Evolutionary conservation across 2,888 invertebrate genomes (phyloP).

Genomic region (Ochropleura plecta): DNA sequence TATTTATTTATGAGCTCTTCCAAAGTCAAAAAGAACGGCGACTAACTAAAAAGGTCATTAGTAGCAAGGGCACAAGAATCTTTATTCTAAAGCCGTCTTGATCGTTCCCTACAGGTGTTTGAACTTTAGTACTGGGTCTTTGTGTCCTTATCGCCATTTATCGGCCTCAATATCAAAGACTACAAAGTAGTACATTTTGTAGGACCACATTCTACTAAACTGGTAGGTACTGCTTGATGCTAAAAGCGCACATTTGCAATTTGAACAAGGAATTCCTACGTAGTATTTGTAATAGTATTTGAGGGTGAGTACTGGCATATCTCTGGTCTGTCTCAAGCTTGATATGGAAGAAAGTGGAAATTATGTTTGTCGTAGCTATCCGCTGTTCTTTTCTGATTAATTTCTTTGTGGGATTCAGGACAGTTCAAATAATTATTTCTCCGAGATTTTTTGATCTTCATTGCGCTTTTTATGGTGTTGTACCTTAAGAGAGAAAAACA

Average conservation of each 20-base stretch:
- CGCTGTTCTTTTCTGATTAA: not conserved
- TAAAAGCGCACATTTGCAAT: not conserved
- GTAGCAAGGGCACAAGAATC: conserved; percentile 15
- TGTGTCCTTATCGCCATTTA: conserved; percentile 33
- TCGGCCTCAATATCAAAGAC: conserved; percentile 14
- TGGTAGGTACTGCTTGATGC: too few relatives aligned
- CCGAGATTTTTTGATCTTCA: not conserved
- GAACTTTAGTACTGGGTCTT: conserved; percentile 20
- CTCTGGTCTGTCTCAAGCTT: not conserved
- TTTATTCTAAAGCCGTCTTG: conserved; percentile 3
- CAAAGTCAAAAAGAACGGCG: not conserved
- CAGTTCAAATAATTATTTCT: not conserved
- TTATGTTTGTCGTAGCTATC: not conserved
- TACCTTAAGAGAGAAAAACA: too few relatives aligned
- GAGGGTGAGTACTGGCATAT: not conserved
- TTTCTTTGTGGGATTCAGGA: not conserved
- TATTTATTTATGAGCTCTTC: not conserved
- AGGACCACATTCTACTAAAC: not conserved
- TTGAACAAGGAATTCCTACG: not conserved
- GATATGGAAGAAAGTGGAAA: too few relatives aligned
- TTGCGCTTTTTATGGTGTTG: not conserved
- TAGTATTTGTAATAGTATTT: not conserved
- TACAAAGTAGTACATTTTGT: conserved; percentile 12
- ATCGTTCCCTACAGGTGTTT: conserved; percentile 23
- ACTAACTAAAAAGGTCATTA: conserved; percentile 24